Evolutionary conservation across 2,113 vertebrate genomes (phyloP), one percentile per base, ranked within the genome.

Genomic region (Entosphenus tridentatus): DNA sequence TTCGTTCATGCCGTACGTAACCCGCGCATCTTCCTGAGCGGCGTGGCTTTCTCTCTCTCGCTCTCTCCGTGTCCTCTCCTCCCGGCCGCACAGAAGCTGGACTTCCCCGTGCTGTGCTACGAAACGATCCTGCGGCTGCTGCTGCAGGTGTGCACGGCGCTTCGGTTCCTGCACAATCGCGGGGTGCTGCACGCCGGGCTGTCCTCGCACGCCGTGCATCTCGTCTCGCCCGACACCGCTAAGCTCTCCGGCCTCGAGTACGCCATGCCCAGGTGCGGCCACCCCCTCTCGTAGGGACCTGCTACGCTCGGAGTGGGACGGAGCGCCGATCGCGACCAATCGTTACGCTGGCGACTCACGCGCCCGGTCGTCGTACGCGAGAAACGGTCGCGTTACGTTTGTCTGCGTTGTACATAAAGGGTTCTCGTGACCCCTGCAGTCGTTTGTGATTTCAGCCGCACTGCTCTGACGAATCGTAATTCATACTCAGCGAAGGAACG

Each of bases 131-230:
- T 78, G 56, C 71, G 18, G n/a, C 71, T 81, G 70, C 69, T 81
- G n/a, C 72, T 81, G 58, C 83, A 84, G 74, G 79, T 80, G 57
- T 78, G 78, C 57, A 80, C 83, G 55, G 81, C 78, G 1, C 77
- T 83, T 72, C 71, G 75, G 21, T 83, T 77, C 74, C 76, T 85
- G 71, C 81, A 83, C 57, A 67, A 71, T 10, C 74, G 57, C 9
- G 71, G 75, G 9, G 73, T 74, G 57, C 76, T 80, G 16, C 77
- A 82, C 2, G 73, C 81, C 0, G 71, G 74, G 12, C 79, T 85
- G 13, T 82, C 78, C 55, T 82, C 80, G 13, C 81, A 85, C 3
- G 77, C 77, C 1, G 76, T 83, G 57, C 74, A 82, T 71, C 72
- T 84, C 13, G 77, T 80, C 5, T 67, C 73, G 65, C 78, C 78